phyloP scores from a whole-genome alignment of 2,888 invertebrate species.

The Saturnia japonica region DNA sequence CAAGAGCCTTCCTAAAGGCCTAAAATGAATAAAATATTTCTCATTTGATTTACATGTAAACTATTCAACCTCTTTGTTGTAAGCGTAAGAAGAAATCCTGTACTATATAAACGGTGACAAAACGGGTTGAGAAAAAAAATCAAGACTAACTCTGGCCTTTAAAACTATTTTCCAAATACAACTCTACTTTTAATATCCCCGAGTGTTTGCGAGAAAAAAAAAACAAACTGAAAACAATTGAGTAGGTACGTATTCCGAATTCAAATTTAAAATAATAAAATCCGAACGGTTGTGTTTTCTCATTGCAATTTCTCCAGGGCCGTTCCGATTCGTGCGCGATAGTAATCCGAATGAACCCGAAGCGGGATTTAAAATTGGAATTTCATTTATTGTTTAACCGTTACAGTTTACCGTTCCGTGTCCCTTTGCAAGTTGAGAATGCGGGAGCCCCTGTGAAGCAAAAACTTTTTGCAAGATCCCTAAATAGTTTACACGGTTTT shows the following conservation, averaged over 20 bases:
- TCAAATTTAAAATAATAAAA: conserved; percentile 39
- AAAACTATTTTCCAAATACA: neutral
- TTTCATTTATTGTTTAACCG: conserved; percentile 63
- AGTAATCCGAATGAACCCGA: conserved; percentile 46
- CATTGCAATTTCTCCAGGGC: conserved; percentile 48
- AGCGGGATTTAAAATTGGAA: conserved; percentile 38
- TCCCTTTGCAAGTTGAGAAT: conserved; percentile 63
- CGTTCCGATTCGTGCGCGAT: conserved; percentile 46
- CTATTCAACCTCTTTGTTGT: too few relatives aligned
- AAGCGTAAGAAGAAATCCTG: neutral
- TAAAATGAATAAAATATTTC: too few relatives aligned
- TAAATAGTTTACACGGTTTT: neutral
- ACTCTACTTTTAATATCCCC: conserved; percentile 1
- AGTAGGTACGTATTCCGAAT: conserved; percentile 23
- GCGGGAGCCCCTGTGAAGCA: neutral
- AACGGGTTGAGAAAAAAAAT: neutral
- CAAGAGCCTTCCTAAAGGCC: too few relatives aligned
- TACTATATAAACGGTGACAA: neutral
- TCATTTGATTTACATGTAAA: too few relatives aligned
- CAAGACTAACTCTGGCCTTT: neutral
- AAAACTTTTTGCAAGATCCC: neutral
- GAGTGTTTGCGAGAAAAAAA: conserved; percentile 18
- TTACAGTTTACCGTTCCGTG: conserved; percentile 69
- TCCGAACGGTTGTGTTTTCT: conserved; percentile 24
- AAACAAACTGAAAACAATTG: conserved; percentile 15